A percentile compares a stretch with the other conserved stretches of the same genome.
Evolutionary conservation across 1,140 invertebrate species (phyloP).

Genomic region (Leguminivora glycinivorella): DNA sequence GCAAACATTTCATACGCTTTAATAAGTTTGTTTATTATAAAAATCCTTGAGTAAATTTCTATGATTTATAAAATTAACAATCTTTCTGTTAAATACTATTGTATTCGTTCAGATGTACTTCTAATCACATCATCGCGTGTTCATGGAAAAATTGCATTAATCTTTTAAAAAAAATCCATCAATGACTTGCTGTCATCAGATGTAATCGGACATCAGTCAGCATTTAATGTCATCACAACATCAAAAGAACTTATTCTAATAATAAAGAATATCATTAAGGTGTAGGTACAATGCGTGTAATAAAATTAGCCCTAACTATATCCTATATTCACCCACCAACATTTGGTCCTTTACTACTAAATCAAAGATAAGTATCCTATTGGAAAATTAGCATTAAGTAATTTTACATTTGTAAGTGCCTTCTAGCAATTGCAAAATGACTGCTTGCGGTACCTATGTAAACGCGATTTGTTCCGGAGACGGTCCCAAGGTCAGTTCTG

Average conservation of each 20-base stretch:
- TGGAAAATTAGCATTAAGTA: background rate
- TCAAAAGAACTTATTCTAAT: background rate
- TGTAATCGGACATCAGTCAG: too few relatives aligned
- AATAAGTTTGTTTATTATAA: too few relatives aligned
- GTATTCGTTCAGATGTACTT: background rate
- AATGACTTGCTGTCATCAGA: background rate
- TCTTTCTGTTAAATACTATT: too few relatives aligned
- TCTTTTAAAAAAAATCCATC: background rate
- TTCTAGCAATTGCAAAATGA: constrained; percentile 35
- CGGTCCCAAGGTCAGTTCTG: constrained; percentile 53
- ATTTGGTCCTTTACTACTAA: background rate
- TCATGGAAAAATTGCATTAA: background rate
- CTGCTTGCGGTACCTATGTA: constrained; percentile 40
- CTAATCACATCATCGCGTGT: background rate
- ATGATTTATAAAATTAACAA: too few relatives aligned
- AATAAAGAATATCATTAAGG: background rate
- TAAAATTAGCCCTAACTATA: too few relatives aligned
- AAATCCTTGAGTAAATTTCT: too few relatives aligned
- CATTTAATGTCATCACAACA: background rate
- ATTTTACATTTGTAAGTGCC: background rate
- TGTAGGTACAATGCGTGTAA: background rate
- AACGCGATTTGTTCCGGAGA: constrained; percentile 54
- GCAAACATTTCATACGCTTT: too few relatives aligned
- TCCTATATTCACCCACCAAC: too few relatives aligned
- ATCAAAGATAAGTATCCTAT: too few relatives aligned